Conservation (phyloP, 2,113 vertebrate genomes). For the Paraplagusia blochii region DNA sequence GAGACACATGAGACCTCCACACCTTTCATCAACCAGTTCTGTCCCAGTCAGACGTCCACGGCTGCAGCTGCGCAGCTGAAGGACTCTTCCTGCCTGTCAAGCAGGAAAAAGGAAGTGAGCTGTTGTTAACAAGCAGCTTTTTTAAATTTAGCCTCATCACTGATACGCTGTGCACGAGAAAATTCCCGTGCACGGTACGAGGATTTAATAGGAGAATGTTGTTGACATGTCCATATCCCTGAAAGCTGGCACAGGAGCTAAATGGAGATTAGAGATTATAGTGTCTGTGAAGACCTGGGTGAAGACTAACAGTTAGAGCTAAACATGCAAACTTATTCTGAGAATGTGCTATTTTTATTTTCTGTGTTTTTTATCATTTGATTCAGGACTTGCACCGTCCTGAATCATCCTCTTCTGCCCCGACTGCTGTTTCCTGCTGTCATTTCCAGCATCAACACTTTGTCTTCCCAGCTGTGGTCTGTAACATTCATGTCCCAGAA, state of each 20-base stretch:
- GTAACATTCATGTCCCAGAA: slow-evolving; percentile 9
- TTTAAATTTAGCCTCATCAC: slow-evolving; percentile 35
- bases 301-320: slow-evolving; percentile 1
- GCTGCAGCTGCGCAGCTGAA: slow-evolving; percentile 65
- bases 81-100: slow-evolving; percentile 63
- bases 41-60: slow-evolving; percentile 15
- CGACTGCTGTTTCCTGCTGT: slow-evolving; percentile 70
- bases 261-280: slow-evolving; percentile 13
- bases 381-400: no score
- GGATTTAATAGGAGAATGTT: background rate
- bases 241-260: no score
- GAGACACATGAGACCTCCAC: slow-evolving; percentile 42
- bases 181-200: slow-evolving; percentile 1
- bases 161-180: background rate
- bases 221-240: background rate
- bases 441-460: slow-evolving; percentile 29
- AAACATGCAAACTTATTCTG: background rate
- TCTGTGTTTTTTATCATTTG: no score
- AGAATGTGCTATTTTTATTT: no score
- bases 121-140: slow-evolving; percentile 63
- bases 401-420: slow-evolving; percentile 67
- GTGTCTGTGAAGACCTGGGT: slow-evolving; percentile 40
- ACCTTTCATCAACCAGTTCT: slow-evolving; percentile 36
- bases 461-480: slow-evolving; percentile 19
- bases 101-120: slow-evolving; percentile 72